Evolutionary conservation across 1,140 invertebrate genomes (phyloP).

Genomic region (Arctopsyche grandis): DNA sequence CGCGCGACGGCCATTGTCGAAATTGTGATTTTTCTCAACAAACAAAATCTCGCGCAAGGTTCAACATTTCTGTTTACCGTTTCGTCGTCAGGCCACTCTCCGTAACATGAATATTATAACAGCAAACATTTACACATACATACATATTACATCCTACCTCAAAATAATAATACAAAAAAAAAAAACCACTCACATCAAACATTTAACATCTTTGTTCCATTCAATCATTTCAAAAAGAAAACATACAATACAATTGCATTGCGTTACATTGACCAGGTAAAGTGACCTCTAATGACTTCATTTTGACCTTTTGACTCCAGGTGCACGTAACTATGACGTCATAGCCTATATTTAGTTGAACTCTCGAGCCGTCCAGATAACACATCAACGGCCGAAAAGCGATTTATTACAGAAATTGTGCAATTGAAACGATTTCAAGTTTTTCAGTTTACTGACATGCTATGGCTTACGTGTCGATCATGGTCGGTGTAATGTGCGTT

Average conservation of each 20-base stretch:
- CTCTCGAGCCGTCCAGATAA: too few species aligned
- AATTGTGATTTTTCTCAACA: background rate
- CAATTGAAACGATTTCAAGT: background rate
- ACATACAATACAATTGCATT: too few species aligned
- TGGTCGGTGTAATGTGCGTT: background rate
- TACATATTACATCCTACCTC: too few species aligned
- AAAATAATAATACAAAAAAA: too few species aligned
- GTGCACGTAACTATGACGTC: background rate
- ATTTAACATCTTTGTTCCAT: too few species aligned
- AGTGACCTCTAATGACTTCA: background rate
- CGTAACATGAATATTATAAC: background rate
- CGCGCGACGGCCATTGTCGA: background rate
- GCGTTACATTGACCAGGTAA: too few species aligned
- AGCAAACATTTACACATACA: background rate
- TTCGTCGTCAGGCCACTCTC: conserved; percentile 4
- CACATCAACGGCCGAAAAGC: background rate
- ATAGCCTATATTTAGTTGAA: background rate
- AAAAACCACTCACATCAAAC: too few species aligned
- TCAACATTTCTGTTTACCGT: conserved; percentile 15
- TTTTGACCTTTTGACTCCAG: background rate
- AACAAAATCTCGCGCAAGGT: background rate
- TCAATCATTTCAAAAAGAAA: too few species aligned
- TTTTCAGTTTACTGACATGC: background rate
- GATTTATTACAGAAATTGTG: background rate
- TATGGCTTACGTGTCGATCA: background rate